phyloP scores from a whole-genome alignment of 2,797 vertebrate species.

The Acipenser oxyrinchus region DNA sequence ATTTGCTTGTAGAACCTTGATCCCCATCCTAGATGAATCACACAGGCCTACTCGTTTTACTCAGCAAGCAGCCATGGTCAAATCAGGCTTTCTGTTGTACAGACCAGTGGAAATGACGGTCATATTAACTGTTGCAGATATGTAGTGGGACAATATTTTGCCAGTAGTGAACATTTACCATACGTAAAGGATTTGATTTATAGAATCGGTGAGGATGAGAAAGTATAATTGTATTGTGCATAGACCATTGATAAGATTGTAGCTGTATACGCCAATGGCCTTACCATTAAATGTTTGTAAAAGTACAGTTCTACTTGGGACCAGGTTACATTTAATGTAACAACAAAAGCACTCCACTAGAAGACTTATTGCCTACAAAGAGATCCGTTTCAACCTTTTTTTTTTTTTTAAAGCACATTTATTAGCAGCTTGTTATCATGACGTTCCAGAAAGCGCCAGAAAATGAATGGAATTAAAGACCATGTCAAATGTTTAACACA shows the following conservation, averaged over 20 bases:
- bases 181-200: too few species aligned
- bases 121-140: constrained; percentile 2
- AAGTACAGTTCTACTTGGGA: constrained; percentile 31
- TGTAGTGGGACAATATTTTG: too few species aligned
- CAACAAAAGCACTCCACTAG: constrained; percentile 34
- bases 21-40: too few species aligned
- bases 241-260: constrained; percentile 12
- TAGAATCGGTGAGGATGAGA: too few species aligned
- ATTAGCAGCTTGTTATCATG: background rate
- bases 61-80: too few species aligned
- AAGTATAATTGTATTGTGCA: too few species aligned
- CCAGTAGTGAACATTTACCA: too few species aligned
- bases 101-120: background rate
- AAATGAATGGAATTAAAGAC: constrained; percentile 30
- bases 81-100: background rate
- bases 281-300: constrained; percentile 42
- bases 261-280: constrained; percentile 51
- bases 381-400: constrained; percentile 33
- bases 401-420: constrained; percentile 35
- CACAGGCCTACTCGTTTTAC: too few species aligned
- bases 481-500: constrained; percentile 50
- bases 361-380: constrained; percentile 40
- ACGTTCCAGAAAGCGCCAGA: background rate
- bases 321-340: constrained; percentile 43
- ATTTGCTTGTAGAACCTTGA: too few species aligned